Evolutionary conservation across 2,888 invertebrate genomes (phyloP), one percentile per base, ranked within the genome.

Genomic region (Xestia rhomboidea): DNA sequence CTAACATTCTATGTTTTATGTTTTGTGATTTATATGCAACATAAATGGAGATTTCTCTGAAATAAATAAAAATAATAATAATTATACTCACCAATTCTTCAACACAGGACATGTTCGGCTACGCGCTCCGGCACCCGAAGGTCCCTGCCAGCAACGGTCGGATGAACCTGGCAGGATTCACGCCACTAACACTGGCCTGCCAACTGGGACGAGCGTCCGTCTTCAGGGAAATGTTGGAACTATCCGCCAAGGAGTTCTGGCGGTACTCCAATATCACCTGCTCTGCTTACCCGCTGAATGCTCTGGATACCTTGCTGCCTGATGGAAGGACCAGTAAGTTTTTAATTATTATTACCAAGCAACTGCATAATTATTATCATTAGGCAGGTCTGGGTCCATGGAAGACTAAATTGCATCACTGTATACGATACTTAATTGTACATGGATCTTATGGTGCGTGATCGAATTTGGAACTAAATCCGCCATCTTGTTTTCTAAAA

Each of bases 201-300:
- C 99, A 99, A 95, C 97, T 99, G 81, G 99, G 99, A 74, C 98
- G 99, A 76, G 99, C 99, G 54, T 98, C 99, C 89, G 99, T 99
- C 84, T 99, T 99, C 96, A 97, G 99, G 87, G 99, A 99, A 96
- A 99, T 99, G 99, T 97, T 99, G 94, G 99, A 99, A 94, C 97
- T 99, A 15, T 99, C 98, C 18, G 98, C 98, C 24, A 97, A 99
- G 93, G 99, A 99, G 95, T 99, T 99, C 96, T 99, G 99, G 99
- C 97, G 99, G 72, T 99, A 99, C 96, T 99, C 99, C 92, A 99
- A 99, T 93, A 99, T 99, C 89, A 99, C 99, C 18, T 99, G 99
- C 95, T 99, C 99, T 0, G 99, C 99, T 8, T 99, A 99, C 95
- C 99, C 99, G 0, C 96, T 99, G 73, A 99, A 99, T 93, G 99